Conservation (phyloP, 2,888 invertebrate genomes). For the Cephus nigrinus region DNA sequence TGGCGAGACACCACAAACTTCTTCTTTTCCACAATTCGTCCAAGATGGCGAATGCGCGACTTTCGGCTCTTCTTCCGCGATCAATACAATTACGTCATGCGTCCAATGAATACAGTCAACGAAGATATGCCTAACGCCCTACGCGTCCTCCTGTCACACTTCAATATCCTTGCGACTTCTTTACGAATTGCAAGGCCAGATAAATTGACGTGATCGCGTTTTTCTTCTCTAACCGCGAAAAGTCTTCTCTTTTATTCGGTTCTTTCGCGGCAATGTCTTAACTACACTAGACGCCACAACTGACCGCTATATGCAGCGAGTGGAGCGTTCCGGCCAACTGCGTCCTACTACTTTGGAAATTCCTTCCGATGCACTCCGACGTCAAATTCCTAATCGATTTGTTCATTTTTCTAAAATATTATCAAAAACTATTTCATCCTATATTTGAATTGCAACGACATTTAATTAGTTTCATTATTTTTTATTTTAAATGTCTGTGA, state of each 20-base stretch:
- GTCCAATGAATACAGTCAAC: conserved; percentile 40
- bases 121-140: conserved; percentile 2
- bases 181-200: conserved; percentile 1
- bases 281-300: background rate
- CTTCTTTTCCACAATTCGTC: conserved; percentile 64
- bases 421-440: background rate
- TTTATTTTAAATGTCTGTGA: background rate
- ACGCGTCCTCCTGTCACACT: background rate
- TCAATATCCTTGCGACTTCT: conserved; percentile 13
- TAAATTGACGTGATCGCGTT: background rate
- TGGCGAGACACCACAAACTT: conserved; percentile 55
- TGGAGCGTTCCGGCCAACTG: conserved; percentile 36
- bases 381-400: conserved; percentile 27
- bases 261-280: background rate
- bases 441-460: background rate
- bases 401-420: background rate
- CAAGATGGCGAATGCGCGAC: conserved; percentile 68
- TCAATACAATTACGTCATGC: conserved; percentile 69
- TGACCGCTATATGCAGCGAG: conserved; percentile 32
- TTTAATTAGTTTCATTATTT: conserved; percentile 16
- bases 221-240: background rate
- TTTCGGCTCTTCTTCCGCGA: conserved; percentile 64
- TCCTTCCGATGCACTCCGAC: conserved; percentile 29
- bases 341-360: conserved; percentile 43
- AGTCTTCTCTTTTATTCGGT: background rate